Percentiles rank a stretch among this genome's conserved stretches.
phyloP scores from a whole-genome alignment of 2,888 invertebrate species.

The Ametastegia equiseti region DNA sequence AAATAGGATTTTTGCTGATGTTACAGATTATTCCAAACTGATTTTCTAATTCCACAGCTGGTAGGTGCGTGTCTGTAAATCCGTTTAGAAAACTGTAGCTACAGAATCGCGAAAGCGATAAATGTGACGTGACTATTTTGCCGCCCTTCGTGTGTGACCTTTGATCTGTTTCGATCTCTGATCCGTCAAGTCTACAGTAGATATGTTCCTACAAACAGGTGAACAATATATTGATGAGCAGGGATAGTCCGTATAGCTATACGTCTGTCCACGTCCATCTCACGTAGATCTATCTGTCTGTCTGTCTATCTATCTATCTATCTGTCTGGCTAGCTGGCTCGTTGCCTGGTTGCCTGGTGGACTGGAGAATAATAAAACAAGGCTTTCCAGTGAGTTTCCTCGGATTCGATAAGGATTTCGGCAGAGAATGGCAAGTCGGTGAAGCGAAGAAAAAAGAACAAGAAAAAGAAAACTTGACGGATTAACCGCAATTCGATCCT shows the following conservation, averaged over 20 bases:
- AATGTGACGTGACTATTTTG: background rate
- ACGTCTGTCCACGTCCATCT: conserved; percentile 11
- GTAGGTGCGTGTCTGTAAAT: too few species aligned
- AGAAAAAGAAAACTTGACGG: background rate
- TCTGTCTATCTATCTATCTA: too few species aligned
- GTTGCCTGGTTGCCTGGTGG: background rate
- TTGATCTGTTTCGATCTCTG: conserved; percentile 15
- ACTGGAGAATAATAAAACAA: conserved; percentile 31
- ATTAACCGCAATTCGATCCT: conserved; percentile 5
- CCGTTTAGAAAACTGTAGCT: too few species aligned
- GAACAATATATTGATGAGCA: conserved; percentile 6
- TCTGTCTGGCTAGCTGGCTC: background rate
- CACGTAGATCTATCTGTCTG: conserved; percentile 4
- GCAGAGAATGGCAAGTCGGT: background rate
- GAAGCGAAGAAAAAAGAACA: background rate
- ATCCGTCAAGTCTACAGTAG: background rate
- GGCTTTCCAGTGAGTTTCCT: conserved; percentile 1
- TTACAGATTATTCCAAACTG: too few species aligned
- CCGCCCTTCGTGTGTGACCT: background rate
- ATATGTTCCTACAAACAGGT: conserved; percentile 9
- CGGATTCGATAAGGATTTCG: conserved; percentile 17
- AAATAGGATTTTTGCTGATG: too few species aligned
- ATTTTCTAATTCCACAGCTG: too few species aligned
- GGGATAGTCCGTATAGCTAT: conserved; percentile 1
- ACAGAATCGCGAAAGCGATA: too few species aligned